A percentile compares a stretch with the other conserved stretches of the same genome.
These are phyloP conservation scores for Cecropterus lyciades DNA, from an alignment of 1,140 invertebrate species.

Conservation along the genomic window DNA sequence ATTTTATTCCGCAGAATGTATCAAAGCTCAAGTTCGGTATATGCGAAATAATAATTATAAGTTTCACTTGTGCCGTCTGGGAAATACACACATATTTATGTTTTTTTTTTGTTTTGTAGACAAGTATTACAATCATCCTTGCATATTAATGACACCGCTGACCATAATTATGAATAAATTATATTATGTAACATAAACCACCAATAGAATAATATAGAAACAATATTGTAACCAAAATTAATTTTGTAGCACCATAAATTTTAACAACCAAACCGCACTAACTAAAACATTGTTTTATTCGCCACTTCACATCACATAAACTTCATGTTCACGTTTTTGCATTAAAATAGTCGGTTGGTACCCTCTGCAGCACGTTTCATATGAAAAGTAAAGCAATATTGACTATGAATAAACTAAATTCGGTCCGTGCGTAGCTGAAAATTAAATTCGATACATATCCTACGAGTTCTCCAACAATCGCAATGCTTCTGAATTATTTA, in stretches of 20 bases:
- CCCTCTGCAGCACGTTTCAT: background rate
- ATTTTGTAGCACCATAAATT: background rate
- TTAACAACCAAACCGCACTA: background rate
- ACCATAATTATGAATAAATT: too few species aligned
- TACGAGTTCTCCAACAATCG: slow-evolving; percentile 13
- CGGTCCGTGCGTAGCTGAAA: slow-evolving; percentile 30
- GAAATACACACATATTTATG: too few species aligned
- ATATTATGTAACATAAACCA: too few species aligned
- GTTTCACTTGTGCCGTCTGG: too few species aligned
- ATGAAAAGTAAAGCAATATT: slow-evolving; percentile 25
- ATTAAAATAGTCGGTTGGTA: slow-evolving; percentile 9
- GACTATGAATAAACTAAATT: slow-evolving; percentile 24
- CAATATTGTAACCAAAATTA: background rate
- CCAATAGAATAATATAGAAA: too few species aligned
- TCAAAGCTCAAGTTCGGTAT: too few species aligned
- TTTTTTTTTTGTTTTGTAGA: too few species aligned
- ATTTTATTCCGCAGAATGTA: too few species aligned
- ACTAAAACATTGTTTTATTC: background rate
- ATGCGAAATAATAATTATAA: too few species aligned
- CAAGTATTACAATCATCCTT: too few species aligned
- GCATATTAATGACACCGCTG: too few species aligned
- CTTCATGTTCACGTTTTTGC: background rate
- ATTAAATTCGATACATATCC: slow-evolving; percentile 35
- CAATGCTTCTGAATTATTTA: slow-evolving; percentile 33
- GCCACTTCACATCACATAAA: background rate